Evolutionary conservation across 2,113 vertebrate species (phyloP).

Genomic region (Muntiacus muntjak): DNA sequence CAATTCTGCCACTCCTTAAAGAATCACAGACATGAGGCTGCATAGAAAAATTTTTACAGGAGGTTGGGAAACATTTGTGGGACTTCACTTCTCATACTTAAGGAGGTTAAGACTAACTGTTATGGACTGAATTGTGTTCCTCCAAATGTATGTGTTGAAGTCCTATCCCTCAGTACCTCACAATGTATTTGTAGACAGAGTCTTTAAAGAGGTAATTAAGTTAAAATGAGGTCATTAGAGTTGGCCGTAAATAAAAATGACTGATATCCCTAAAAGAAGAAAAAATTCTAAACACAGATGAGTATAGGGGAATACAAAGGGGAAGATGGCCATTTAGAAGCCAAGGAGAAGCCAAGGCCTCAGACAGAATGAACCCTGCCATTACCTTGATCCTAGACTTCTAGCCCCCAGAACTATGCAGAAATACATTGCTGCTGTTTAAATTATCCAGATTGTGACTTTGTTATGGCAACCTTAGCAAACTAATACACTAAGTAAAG

Average conservation of each 20-base stretch:
- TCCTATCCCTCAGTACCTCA: background rate
- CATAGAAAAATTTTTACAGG: background rate
- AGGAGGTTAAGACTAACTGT: background rate
- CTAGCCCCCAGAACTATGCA: background rate
- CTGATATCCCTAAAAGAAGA: background rate
- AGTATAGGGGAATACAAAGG: background rate
- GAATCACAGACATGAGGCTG: background rate
- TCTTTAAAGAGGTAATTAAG: background rate
- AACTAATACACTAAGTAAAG: background rate
- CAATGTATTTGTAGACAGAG: background rate
- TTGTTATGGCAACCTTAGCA: background rate
- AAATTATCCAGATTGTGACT: background rate
- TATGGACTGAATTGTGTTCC: background rate
- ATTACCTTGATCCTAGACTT: background rate
- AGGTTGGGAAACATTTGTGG: background rate
- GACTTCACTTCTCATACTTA: background rate
- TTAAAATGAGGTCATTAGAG: background rate
- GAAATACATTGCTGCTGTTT: background rate
- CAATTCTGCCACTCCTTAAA: background rate
- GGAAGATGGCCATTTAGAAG: background rate
- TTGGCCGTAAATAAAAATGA: background rate
- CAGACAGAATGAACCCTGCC: background rate
- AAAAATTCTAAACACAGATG: background rate
- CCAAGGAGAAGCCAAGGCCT: background rate
- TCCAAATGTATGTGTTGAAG: background rate